Evolutionary conservation across 2,113 vertebrate genomes (phyloP).

Genomic region (Colossoma macropomum): DNA sequence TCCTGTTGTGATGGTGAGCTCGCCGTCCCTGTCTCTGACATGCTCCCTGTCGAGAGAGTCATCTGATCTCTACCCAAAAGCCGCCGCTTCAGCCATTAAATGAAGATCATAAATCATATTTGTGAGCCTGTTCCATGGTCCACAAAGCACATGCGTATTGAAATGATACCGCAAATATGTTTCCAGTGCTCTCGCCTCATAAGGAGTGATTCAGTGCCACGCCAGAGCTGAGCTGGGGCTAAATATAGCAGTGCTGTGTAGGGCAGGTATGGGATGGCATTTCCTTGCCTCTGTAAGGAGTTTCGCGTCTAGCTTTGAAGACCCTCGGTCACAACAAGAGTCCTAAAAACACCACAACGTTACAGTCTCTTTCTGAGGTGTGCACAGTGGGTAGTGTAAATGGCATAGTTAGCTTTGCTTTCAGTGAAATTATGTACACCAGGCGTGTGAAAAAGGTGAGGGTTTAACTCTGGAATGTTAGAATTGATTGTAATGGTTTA

Average conservation of each 20-base stretch:
- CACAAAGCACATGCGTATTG: slow-evolving; percentile 72
- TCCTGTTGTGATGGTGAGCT: slow-evolving; percentile 78
- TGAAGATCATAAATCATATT: slow-evolving; percentile 83
- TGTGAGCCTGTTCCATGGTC: slow-evolving; percentile 72
- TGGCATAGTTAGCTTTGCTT: background rate
- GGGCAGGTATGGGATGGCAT: slow-evolving; percentile 5
- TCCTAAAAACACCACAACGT: background rate
- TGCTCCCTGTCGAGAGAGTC: slow-evolving; percentile 79
- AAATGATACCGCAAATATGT: slow-evolving; percentile 78
- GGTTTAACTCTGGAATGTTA: no score
- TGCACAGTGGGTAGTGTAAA: background rate
- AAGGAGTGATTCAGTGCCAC: slow-evolving; percentile 30
- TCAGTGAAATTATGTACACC: background rate
- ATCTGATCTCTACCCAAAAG: slow-evolving; percentile 77
- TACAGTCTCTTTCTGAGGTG: background rate
- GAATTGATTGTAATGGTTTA: no score
- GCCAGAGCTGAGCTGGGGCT: background rate
- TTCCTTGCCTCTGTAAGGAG: slow-evolving; percentile 16
- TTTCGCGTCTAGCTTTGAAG: background rate
- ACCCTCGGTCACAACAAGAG: background rate
- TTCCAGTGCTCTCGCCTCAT: slow-evolving; percentile 62
- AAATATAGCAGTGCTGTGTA: slow-evolving; percentile 34
- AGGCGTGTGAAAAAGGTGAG: no score
- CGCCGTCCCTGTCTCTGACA: slow-evolving; percentile 67
- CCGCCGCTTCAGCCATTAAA: slow-evolving; percentile 79